Evolutionary conservation across 2,888 invertebrate species (phyloP).

Genomic region (Phyllotreta striolata): DNA sequence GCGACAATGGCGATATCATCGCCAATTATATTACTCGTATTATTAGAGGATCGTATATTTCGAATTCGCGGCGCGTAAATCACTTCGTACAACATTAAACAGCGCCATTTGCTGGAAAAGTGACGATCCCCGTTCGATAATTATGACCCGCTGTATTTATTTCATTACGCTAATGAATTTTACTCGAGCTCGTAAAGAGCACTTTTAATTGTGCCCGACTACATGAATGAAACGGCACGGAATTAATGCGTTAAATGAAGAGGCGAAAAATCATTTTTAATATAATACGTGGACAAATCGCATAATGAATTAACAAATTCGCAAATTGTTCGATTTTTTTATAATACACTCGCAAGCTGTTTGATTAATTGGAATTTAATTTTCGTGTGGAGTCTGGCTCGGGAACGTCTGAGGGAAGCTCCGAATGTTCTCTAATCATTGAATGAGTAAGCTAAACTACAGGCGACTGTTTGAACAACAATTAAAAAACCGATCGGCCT

Average conservation of each 20-base stretch:
- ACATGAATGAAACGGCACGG: neutral
- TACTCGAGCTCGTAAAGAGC: neutral
- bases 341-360: no score
- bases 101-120: slow-evolving; percentile 8
- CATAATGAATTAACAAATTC: no score
- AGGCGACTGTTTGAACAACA: no score
- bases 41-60: slow-evolving; percentile 1
- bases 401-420: no score
- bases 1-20: no score
- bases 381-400: no score
- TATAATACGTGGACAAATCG: no score
- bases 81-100: slow-evolving; percentile 4
- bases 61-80: neutral
- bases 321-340: no score
- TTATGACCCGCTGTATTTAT: slow-evolving; percentile 8
- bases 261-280: neutral
- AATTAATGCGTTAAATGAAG: neutral
- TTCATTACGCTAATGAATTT: slow-evolving; percentile 5
- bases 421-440: no score
- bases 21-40: neutral
- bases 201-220: slow-evolving; percentile 4
- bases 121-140: slow-evolving; percentile 2
- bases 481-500: no score
- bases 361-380: no score
- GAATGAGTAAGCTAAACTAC: no score